A percentile compares a stretch with the other conserved stretches of the same genome.
Conservation (phyloP, 2,797 vertebrate genomes). For the Mus minutoides region DNA sequence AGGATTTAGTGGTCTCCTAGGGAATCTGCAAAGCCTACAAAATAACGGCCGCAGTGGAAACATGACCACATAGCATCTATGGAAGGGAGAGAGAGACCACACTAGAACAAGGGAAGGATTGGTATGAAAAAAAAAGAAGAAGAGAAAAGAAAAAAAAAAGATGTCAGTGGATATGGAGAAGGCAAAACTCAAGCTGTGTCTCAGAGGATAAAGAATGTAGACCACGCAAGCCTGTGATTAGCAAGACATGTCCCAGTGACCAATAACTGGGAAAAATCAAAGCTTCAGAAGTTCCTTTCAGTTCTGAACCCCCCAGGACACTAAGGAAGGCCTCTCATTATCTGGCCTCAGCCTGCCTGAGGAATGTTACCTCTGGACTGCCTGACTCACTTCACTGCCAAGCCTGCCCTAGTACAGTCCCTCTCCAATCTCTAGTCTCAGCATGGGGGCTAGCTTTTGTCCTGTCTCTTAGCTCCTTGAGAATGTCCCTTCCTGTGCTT, state of each 20-base stretch:
- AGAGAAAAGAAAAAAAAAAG: too few species aligned
- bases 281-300: not conserved
- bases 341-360: not conserved
- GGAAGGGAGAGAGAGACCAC: not conserved
- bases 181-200: not conserved
- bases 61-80: not conserved
- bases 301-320: not conserved
- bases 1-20: not conserved
- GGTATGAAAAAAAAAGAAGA: not conserved
- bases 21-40: not conserved
- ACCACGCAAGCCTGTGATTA: not conserved
- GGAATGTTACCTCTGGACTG: not conserved
- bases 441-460: not conserved
- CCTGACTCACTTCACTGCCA: not conserved
- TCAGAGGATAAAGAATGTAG: not conserved
- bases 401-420: rapidly evolving
- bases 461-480: not conserved
- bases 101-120: not conserved
- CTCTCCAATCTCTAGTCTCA: not conserved
- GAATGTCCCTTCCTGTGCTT: not conserved
- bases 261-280: not conserved
- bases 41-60: not conserved
- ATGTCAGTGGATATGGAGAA: not conserved
- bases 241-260: not conserved
- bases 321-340: not conserved